Conservation (phyloP, 2,888 invertebrate genomes). For the Omphaloscelis lunosa region DNA sequence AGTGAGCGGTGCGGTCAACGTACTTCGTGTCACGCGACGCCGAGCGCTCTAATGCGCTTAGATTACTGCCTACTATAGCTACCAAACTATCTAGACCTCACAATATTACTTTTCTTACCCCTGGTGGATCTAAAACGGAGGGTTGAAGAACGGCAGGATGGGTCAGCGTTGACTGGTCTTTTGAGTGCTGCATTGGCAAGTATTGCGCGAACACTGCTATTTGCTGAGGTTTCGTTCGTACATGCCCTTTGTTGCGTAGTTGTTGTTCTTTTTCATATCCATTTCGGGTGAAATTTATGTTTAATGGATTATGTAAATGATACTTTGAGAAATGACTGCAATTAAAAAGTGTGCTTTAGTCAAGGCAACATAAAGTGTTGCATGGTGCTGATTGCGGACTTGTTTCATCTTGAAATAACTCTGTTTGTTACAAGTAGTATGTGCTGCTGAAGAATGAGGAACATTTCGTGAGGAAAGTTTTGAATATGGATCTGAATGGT, state of each 20-base stretch:
- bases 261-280: slow-evolving; percentile 60
- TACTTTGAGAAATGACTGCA: slow-evolving; percentile 35
- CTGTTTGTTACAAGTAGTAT: no score
- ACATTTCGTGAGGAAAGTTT: not conserved
- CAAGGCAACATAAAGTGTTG: slow-evolving; percentile 13
- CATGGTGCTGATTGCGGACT: slow-evolving; percentile 3
- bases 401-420: not conserved
- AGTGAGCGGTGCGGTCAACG: slow-evolving; percentile 87
- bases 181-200: slow-evolving; percentile 76
- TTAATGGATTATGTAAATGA: slow-evolving; percentile 51
- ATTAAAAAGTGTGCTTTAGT: slow-evolving; percentile 15
- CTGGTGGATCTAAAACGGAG: slow-evolving; percentile 22
- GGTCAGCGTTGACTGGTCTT: slow-evolving; percentile 69
- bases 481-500: not conserved
- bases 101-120: slow-evolving; percentile 41
- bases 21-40: slow-evolving; percentile 87
- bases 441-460: not conserved
- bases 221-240: slow-evolving; percentile 81
- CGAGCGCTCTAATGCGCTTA: slow-evolving; percentile 88
- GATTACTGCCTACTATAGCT: slow-evolving; percentile 85
- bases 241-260: slow-evolving; percentile 69
- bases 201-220: slow-evolving; percentile 83
- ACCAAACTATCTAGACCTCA: slow-evolving; percentile 76
- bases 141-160: slow-evolving; percentile 56
- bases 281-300: slow-evolving; percentile 42